phyloP scores from a whole-genome alignment of 2,888 invertebrate genomes.

The Mactromeris polynyma region DNA sequence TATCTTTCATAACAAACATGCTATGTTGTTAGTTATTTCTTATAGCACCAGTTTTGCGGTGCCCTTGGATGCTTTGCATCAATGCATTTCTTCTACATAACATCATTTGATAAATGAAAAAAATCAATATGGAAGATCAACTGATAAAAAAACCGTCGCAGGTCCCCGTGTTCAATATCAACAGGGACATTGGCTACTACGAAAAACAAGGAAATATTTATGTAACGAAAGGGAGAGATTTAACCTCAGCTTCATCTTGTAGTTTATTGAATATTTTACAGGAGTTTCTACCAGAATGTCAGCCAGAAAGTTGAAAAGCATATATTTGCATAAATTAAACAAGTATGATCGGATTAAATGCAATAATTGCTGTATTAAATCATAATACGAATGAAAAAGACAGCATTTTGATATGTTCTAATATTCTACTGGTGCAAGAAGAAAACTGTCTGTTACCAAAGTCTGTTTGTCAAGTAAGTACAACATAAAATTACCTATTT shows the following conservation, averaged over 20 bases:
- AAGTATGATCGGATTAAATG: constrained; percentile 25
- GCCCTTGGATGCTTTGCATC: no score
- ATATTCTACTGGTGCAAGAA: not conserved
- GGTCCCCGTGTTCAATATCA: no score
- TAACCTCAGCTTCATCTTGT: not conserved
- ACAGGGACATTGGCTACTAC: not conserved
- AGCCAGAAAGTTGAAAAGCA: constrained; percentile 15
- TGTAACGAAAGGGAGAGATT: constrained; percentile 19
- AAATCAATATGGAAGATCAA: no score
- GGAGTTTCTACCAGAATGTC: constrained; percentile 13
- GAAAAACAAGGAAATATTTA: not conserved
- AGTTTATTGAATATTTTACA: not conserved
- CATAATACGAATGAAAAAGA: constrained; percentile 29
- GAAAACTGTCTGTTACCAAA: not conserved
- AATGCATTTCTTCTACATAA: no score
- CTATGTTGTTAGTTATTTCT: no score
- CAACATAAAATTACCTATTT: no score
- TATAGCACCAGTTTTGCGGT: no score
- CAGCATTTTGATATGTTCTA: not conserved
- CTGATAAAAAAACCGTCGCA: no score
- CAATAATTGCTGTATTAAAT: not conserved
- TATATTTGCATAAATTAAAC: constrained; percentile 22
- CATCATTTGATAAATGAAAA: no score
- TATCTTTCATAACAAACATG: no score
- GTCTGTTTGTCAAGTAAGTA: not conserved